Evolutionary conservation across 2,888 invertebrate species (phyloP), one percentile per base, ranked within the genome.

Genomic region (Hydraecia micacea): DNA sequence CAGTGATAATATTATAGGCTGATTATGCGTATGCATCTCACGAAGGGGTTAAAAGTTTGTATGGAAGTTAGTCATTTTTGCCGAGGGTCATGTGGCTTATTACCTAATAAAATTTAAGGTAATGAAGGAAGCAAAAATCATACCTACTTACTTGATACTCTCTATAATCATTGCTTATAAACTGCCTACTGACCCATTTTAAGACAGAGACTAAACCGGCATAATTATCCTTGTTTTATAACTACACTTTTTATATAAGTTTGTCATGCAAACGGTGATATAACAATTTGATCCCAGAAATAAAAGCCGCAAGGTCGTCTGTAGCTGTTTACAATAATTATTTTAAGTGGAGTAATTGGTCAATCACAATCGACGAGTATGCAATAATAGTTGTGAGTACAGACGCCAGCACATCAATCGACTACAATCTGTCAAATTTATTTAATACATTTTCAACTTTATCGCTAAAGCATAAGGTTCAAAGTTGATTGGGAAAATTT

Each of bases 281-380:
- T 67, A 63, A 63, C 55, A 32, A 63, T 75, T 73, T 73, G 15
- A 70, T 66, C 75, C 62, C 55, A 83, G 65, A 80, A 58, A 80
- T 75, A 80, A 70, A 73, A 73, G 8, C 5, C 52, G 32, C 81
- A 67, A 80, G 70, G 63, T 60, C 62, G 21, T 55, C 46, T 75
- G 69, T 5, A 63, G n/a, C 3, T 65, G 36, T 32, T 63, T 18
- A 28, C 58, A 62, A 49, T 68, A n/a, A 83, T 84, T 73, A 67
- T 63, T 49, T 39, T 79, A 79, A 73, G 52, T 62, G 32, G 32
- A 62, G 46, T 83, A 67, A 83, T 73, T 84, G 70, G 13, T 65
- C 75, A 85, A 83, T 80, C 73, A 67, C 58, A 58, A 63, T 75
- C 63, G 66, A 58, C 32, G 21, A 78, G 42, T 63, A 49, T 55